These are phyloP conservation scores for Buceros bicornis DNA, from an alignment of 2,797 vertebrate species.

Conservation along the genomic window DNA sequence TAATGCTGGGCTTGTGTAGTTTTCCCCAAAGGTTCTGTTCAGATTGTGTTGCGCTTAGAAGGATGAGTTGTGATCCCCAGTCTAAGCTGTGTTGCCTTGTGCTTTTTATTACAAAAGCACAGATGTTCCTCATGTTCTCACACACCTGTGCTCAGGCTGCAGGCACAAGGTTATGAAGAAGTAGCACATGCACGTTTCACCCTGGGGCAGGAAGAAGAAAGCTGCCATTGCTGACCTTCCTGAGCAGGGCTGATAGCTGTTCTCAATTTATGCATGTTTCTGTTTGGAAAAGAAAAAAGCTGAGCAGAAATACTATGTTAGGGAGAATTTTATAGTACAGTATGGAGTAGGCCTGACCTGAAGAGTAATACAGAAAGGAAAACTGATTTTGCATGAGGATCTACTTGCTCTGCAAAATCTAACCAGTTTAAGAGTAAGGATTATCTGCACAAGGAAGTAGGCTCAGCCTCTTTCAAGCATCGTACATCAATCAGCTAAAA, in stretches of 20 bases:
- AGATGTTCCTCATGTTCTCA: neutral
- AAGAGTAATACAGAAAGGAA: neutral
- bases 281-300: neutral
- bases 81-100: neutral
- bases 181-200: neutral
- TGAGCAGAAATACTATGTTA: neutral
- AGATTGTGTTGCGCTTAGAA: neutral
- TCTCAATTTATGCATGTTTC: neutral
- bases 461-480: conserved; percentile 11
- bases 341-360: neutral
- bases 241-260: neutral
- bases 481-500: conserved; percentile 47
- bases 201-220: neutral
- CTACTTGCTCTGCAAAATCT: neutral
- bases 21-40: neutral
- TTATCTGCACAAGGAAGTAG: conserved; percentile 17
- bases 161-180: neutral
- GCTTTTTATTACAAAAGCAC: neutral
- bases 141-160: neutral
- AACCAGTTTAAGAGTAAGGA: conserved; percentile 4
- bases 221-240: neutral
- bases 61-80: neutral
- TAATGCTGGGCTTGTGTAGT: neutral
- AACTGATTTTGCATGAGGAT: neutral
- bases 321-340: neutral